Percentiles rank a stretch among this genome's conserved stretches.
phyloP scores from a whole-genome alignment of 2,797 vertebrate species.

The Coregonus sp. region DNA sequence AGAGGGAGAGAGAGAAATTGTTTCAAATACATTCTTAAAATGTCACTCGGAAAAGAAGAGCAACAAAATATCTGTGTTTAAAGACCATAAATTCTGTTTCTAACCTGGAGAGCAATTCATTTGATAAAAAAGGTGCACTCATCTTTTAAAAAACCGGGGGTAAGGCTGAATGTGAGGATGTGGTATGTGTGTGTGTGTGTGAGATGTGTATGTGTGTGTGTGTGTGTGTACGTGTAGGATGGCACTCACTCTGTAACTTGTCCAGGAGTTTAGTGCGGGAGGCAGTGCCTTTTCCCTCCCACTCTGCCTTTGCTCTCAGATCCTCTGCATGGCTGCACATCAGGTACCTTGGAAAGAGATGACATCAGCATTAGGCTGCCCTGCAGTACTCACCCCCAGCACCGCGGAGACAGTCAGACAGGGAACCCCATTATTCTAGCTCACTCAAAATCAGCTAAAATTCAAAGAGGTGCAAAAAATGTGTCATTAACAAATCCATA shows the following conservation, averaged over 20 bases:
- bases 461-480: too few species aligned
- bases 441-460: neutral
- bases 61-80: too few species aligned
- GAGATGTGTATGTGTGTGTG: too few species aligned
- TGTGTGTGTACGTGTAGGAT: neutral
- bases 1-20: slow-evolving; percentile 20
- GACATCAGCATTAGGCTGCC: slow-evolving; percentile 6
- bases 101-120: too few species aligned
- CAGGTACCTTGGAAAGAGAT: slow-evolving; percentile 83
- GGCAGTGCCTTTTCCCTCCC: slow-evolving; percentile 92
- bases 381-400: neutral
- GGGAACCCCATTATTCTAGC: neutral
- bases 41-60: too few species aligned
- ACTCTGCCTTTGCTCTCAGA: slow-evolving; percentile 92
- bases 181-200: too few species aligned
- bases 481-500: too few species aligned
- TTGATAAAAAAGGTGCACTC: too few species aligned
- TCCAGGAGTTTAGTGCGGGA: slow-evolving; percentile 93
- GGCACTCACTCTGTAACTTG: slow-evolving; percentile 93
- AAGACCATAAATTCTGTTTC: too few species aligned
- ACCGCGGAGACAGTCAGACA: neutral
- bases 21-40: neutral
- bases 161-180: too few species aligned
- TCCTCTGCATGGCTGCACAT: slow-evolving; percentile 98
- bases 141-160: too few species aligned